These are phyloP conservation scores for Coptodon bakossiorum DNA, from an alignment of 2,113 vertebrate genomes.

Conservation along the genomic window DNA sequence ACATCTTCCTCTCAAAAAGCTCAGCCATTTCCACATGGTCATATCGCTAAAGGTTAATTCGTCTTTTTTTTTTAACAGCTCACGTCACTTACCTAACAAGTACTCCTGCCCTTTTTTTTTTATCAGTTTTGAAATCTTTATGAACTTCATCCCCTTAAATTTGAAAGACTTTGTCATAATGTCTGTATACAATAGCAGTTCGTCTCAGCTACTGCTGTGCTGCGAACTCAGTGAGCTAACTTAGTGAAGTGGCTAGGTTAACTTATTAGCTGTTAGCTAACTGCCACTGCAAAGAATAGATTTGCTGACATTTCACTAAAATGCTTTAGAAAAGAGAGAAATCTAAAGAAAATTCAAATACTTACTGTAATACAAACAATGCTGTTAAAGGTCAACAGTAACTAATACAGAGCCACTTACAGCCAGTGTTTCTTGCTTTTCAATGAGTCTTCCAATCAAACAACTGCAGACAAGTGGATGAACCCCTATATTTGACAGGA, in stretches of 20 bases:
- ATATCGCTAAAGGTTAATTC: neutral
- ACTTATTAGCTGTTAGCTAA: neutral
- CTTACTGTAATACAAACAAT: neutral
- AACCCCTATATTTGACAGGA: neutral
- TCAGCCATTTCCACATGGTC: neutral
- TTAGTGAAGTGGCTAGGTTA: neutral
- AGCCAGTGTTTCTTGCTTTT: neutral
- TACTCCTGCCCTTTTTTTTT: neutral
- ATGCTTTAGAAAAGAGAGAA: neutral
- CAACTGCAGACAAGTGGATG: neutral
- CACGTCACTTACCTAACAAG: rapidly evolving
- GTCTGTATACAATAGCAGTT: neutral
- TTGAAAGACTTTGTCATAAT: neutral
- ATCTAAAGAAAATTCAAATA: neutral
- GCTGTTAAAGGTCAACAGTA: neutral
- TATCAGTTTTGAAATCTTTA: neutral
- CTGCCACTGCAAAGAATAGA: rapidly evolving
- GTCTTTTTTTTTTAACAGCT: neutral
- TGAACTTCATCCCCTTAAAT: neutral
- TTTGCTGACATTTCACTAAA: neutral
- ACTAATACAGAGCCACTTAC: neutral
- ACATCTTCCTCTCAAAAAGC: neutral
- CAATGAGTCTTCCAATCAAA: neutral
- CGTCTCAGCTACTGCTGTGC: rapidly evolving
- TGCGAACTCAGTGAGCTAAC: neutral